A percentile compares a stretch with the other conserved stretches of the same genome.
Conservation (phyloP, 2,888 invertebrate species). For the Lacanobia wlatinum region DNA sequence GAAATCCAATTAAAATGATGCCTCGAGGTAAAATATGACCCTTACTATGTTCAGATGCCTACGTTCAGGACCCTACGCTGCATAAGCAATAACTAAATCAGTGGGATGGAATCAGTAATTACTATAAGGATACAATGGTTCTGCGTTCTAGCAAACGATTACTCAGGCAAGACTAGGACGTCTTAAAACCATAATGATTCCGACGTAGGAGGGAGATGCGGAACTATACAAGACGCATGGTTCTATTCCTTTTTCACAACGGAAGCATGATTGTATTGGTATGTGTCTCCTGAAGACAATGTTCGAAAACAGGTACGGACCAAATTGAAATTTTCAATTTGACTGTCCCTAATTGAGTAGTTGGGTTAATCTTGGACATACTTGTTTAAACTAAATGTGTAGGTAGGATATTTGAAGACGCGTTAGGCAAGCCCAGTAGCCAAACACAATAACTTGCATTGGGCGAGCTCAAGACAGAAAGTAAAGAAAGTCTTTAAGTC, state of each 20-base stretch:
- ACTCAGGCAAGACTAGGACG: not conserved
- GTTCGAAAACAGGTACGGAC: not conserved
- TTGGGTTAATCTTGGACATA: not conserved
- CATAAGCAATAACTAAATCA: not conserved
- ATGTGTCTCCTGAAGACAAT: not conserved
- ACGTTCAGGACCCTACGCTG: not conserved
- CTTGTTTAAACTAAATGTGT: not conserved
- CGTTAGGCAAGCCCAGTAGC: no score
- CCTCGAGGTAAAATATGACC: conserved; percentile 12
- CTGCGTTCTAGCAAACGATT: not conserved
- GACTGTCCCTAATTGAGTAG: not conserved
- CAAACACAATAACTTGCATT: no score
- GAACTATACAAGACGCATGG: no score
- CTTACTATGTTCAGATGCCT: not conserved
- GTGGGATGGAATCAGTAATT: not conserved
- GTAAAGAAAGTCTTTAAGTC: no score
- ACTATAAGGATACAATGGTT: not conserved
- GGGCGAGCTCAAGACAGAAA: no score
- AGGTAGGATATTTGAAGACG: no score
- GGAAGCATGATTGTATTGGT: not conserved
- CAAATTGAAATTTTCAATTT: conserved; percentile 5
- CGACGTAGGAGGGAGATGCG: not conserved
- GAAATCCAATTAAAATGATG: conserved; percentile 19
- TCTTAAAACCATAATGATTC: not conserved
- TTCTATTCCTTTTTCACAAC: no score